Conservation (phyloP, 2,113 vertebrate species). For the Psophia crepitans region DNA sequence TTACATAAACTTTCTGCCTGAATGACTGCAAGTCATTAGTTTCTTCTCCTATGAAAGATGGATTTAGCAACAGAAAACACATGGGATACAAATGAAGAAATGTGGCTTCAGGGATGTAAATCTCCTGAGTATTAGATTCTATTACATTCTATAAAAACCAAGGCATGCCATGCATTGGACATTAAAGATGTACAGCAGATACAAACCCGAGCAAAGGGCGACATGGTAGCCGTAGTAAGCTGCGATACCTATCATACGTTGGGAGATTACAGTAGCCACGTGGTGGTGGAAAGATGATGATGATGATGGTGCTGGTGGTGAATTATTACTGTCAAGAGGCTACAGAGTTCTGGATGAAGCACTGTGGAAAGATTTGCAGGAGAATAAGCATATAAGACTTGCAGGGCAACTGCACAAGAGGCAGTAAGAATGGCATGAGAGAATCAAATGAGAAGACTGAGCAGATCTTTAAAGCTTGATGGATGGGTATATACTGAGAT, state of each 20-base stretch:
- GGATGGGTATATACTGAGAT: not conserved
- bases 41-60: not conserved
- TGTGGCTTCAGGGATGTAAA: not conserved
- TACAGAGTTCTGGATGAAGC: not conserved
- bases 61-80: not conserved
- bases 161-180: not conserved
- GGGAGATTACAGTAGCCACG: not conserved
- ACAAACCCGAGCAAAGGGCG: not conserved
- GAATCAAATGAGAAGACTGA: not conserved
- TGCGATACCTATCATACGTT: not conserved
- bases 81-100: not conserved
- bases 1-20: not conserved
- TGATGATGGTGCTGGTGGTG: not conserved
- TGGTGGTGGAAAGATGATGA: not conserved
- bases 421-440: not conserved
- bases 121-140: too few relatives aligned
- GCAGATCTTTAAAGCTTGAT: not conserved
- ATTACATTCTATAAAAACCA: not conserved
- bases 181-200: not conserved
- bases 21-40: not conserved
- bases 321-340: not conserved
- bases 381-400: not conserved
- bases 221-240: not conserved
- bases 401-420: not conserved
- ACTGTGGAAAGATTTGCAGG: not conserved